A percentile compares a stretch with the other conserved stretches of the same genome.
Conservation (phyloP, 2,888 invertebrate genomes). For the Clistopyga incitator region DNA sequence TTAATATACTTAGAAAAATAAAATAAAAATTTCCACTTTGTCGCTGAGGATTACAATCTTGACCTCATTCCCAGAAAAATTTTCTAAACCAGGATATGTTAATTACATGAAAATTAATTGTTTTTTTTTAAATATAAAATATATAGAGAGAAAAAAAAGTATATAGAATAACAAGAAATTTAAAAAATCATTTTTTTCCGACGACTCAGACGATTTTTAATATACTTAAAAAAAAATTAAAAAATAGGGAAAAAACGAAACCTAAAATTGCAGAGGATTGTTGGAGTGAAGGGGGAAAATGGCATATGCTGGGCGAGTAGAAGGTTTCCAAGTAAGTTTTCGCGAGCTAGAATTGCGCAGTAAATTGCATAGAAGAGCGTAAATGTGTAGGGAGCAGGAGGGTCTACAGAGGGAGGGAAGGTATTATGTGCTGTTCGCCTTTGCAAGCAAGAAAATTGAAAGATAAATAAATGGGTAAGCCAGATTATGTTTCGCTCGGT, state of each 20-base stretch:
- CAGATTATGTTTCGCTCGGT: constrained; percentile 64
- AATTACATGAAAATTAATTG: too few species aligned
- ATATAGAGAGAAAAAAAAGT: too few species aligned
- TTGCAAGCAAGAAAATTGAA: constrained; percentile 65
- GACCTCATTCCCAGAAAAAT: too few species aligned
- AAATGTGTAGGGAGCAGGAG: constrained; percentile 53
- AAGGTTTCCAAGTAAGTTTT: constrained; percentile 50
- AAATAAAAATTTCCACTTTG: constrained; percentile 68
- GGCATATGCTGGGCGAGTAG: constrained; percentile 9
- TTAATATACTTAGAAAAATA: constrained; percentile 25
- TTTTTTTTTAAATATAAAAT: too few species aligned
- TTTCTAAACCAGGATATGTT: too few species aligned
- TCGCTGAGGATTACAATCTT: constrained; percentile 71
- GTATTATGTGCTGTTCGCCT: constrained; percentile 56
- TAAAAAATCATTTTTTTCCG: too few species aligned
- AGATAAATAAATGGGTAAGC: constrained; percentile 70
- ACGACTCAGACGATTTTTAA: background rate
- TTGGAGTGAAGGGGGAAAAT: background rate
- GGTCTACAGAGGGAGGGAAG: constrained; percentile 42
- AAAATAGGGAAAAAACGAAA: too few species aligned
- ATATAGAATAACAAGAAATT: too few species aligned
- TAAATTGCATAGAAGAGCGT: constrained; percentile 54
- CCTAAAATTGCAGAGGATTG: constrained; percentile 5
- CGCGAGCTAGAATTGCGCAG: constrained; percentile 51
- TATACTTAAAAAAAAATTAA: background rate